phyloP scores from a whole-genome alignment of 1,140 invertebrate species.

The Caenorhabditis brenneri region DNA sequence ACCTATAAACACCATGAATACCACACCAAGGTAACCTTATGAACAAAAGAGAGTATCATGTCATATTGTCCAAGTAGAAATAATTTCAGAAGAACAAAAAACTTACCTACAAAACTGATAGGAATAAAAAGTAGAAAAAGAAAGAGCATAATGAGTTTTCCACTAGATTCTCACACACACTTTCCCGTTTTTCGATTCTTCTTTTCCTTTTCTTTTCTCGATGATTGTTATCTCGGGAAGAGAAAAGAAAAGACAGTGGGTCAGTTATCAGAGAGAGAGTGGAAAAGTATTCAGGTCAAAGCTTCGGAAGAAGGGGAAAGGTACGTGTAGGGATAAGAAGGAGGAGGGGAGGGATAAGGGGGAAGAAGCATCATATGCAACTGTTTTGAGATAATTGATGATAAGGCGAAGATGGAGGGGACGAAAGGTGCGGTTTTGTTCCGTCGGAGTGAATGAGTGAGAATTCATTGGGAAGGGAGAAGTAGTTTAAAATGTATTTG shows the following conservation, averaged over 20 bases:
- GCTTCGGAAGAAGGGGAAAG: conserved; percentile 6
- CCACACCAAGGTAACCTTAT: no score
- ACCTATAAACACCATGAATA: no score
- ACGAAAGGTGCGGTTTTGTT: no score
- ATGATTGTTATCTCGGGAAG: not conserved
- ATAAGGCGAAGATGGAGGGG: not conserved
- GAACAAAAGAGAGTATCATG: no score
- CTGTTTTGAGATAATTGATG: conserved; percentile 35
- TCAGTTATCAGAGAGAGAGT: conserved; percentile 14
- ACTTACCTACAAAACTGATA: not conserved
- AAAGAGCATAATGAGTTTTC: not conserved
- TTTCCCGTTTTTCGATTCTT: not conserved
- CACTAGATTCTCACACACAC: not conserved
- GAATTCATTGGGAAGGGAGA: not conserved
- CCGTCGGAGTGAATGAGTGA: not conserved
- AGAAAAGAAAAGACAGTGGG: not conserved
- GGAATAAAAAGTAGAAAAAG: conserved; percentile 1
- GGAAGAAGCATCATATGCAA: conserved; percentile 4
- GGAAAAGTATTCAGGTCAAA: conserved; percentile 19
- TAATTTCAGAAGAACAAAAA: not conserved
- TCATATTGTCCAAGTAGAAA: not conserved
- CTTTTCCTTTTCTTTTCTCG: not conserved
- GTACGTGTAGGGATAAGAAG: not conserved
- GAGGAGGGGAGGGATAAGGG: not conserved
- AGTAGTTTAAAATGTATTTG: no score